Percentiles rank a stretch among this genome's conserved stretches.
These are phyloP conservation scores for Cybosia mesomella DNA, from an alignment of 2,888 invertebrate species.

Conservation along the genomic window DNA sequence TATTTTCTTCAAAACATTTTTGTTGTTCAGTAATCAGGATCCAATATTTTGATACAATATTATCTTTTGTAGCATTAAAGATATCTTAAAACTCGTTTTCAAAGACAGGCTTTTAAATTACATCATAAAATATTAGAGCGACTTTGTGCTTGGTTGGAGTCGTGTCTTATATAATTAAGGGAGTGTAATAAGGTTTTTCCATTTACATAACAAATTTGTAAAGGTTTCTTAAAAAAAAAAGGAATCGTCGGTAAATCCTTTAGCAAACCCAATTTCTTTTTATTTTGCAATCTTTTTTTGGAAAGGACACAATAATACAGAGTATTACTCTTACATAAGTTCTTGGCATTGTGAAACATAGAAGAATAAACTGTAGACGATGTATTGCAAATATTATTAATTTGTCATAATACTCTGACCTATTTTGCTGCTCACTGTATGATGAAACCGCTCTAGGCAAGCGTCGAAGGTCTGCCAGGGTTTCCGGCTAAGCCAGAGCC, in stretches of 20 bases:
- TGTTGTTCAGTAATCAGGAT: slow-evolving; percentile 47
- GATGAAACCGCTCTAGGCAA: not conserved
- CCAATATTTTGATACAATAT: slow-evolving; percentile 54
- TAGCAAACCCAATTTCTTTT: slow-evolving; percentile 66
- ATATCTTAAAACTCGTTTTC: slow-evolving; percentile 67
- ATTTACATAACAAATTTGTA: slow-evolving; percentile 80
- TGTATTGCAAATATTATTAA: not conserved
- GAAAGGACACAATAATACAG: not conserved
- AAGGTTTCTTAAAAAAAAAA: slow-evolving; percentile 62
- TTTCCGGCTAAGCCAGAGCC: not conserved
- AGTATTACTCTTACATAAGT: not conserved
- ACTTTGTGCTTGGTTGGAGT: slow-evolving; percentile 71
- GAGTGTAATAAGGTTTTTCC: slow-evolving; percentile 79
- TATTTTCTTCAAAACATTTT: slow-evolving; percentile 40
- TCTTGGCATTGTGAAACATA: not conserved
- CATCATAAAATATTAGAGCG: slow-evolving; percentile 77
- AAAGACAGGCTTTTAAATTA: slow-evolving; percentile 75
- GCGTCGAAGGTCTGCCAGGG: not conserved
- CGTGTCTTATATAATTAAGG: slow-evolving; percentile 82
- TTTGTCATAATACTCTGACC: not conserved
- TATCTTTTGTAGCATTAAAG: slow-evolving; percentile 56
- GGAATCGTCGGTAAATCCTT: slow-evolving; percentile 73
- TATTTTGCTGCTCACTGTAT: not conserved
- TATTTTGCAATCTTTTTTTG: slow-evolving; percentile 12
- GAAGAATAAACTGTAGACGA: no score